Evolutionary conservation across 2,888 invertebrate genomes (phyloP), one percentile per base, ranked within the genome.

Genomic region (Drosophila diplacantha): DNA sequence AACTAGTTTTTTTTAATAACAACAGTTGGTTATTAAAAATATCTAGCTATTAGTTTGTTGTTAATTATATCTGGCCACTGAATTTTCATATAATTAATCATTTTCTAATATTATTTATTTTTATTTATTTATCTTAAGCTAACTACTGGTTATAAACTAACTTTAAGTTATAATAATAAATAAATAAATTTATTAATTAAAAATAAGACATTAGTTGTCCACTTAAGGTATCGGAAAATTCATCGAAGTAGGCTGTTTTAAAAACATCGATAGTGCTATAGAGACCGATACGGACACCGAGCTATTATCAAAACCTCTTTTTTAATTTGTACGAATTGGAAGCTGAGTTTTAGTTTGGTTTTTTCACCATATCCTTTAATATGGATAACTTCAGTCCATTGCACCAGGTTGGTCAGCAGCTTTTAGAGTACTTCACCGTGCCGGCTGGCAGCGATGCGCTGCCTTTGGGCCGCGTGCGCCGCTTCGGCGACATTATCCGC

Each of bases 401-500:
- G n/a, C 12, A 31, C 8, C 20, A 60, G 46, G 26, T 47, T 2
- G 29, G 16, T 7, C 54, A 54, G 57, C 51, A 54, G 2, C 52
- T 76, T 1, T 16, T 82, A 11, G 34, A 60, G 2, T 62, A 53
- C 24, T 68, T 82, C 31, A 49, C 49, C 16, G 20, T 31, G 20
- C 26, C 55, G 3, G 22, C 5, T 1, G 11, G 16, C 2, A 24
- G 7, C 35, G 54, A 20, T 5, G 26, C 24, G 7, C 2, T 32
- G n/a, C 12, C 14, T 14, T 4, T 37, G 8, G 2, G 44, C 7
- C 38, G 47, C 1, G 22, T 32, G 11, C 43, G 38, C 12, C 66
- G 63, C 11, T 72, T 47, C 20, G 81, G 75, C 2, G 73, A 83
- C 11, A 56, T 77, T 0, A 24, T 78, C 0, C 83, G 73, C 26